phyloP scores from a whole-genome alignment of 2,888 invertebrate genomes.

The Drepanosiphum platanoidis region DNA sequence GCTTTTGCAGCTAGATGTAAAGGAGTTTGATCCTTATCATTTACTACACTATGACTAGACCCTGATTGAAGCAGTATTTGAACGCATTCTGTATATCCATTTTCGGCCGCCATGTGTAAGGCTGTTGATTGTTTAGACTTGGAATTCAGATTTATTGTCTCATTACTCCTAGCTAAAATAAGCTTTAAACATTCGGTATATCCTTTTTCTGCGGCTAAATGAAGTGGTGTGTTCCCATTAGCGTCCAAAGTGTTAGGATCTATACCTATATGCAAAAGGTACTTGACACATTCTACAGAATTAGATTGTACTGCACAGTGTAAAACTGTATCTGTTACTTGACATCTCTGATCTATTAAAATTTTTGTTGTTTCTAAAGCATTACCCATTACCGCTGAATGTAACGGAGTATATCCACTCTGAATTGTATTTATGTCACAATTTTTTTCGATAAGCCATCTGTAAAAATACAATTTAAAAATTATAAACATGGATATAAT shows the following conservation, averaged over 20 bases:
- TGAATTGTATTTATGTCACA: conserved; percentile 77
- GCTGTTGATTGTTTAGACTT: conserved; percentile 81
- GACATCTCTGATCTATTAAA: conserved; percentile 73
- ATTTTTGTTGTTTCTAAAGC: conserved; percentile 82
- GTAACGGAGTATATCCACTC: conserved; percentile 80
- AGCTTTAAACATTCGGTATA: conserved; percentile 72
- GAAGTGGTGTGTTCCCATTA: conserved; percentile 77
- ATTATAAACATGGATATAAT: too few relatives aligned
- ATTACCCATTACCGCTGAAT: conserved; percentile 90
- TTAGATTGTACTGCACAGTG: conserved; percentile 89
- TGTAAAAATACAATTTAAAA: conserved; percentile 47
- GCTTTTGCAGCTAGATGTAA: conserved; percentile 85
- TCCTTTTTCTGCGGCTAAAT: conserved; percentile 83
- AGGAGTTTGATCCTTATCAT: conserved; percentile 84
- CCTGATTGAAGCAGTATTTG: conserved; percentile 78
- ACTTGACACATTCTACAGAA: conserved; percentile 80
- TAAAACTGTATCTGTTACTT: conserved; percentile 80
- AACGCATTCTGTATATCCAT: conserved; percentile 84
- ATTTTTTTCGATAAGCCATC: conserved; percentile 75
- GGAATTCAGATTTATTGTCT: conserved; percentile 77
- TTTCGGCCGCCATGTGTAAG: conserved; percentile 87
- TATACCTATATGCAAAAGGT: conserved; percentile 80
- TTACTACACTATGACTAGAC: conserved; percentile 79
- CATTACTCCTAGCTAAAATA: conserved; percentile 78
- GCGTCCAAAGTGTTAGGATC: conserved; percentile 80